phyloP scores from a whole-genome alignment of 2,888 invertebrate species.

The Eristalis pertinax region DNA sequence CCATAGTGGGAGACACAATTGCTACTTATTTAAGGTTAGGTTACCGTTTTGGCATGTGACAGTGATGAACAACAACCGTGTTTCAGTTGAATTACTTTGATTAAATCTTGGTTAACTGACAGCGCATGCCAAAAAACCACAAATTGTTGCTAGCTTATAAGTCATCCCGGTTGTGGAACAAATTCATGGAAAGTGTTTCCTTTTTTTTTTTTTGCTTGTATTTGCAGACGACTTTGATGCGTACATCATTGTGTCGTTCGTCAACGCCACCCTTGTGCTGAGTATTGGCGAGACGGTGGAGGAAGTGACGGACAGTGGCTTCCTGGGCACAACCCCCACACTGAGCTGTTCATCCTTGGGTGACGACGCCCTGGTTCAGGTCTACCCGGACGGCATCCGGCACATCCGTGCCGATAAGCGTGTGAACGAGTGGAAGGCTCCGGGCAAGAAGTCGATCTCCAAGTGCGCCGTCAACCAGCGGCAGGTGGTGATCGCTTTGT shows the following conservation, averaged over 20 bases:
- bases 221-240: slow-evolving; percentile 98
- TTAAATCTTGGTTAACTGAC: slow-evolving; percentile 81
- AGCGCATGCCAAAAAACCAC: slow-evolving; percentile 72
- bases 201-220: slow-evolving; percentile 25
- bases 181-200: not conserved
- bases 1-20: slow-evolving; percentile 44
- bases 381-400: slow-evolving; percentile 99
- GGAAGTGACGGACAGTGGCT: slow-evolving; percentile 99
- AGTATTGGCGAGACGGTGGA: slow-evolving; percentile 99
- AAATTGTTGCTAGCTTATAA: slow-evolving; percentile 15
- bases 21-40: slow-evolving; percentile 22
- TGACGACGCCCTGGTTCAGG: slow-evolving; percentile 98
- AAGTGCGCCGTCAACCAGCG: slow-evolving; percentile 99
- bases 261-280: slow-evolving; percentile 97
- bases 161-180: not conserved
- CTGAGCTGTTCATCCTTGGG: slow-evolving; percentile 98
- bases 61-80: slow-evolving; percentile 82
- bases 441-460: slow-evolving; percentile 97
- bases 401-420: slow-evolving; percentile 99
- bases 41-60: slow-evolving; percentile 75
- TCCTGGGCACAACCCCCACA: slow-evolving; percentile 98
- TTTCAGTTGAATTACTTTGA: slow-evolving; percentile 85
- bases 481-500: slow-evolving; percentile 98
- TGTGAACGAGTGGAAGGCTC: slow-evolving; percentile 99
- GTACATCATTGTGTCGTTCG: slow-evolving; percentile 99